These are phyloP conservation scores for Haplochromis vanheusdeni DNA, from an alignment of 2,113 vertebrate species.

Conservation along the genomic window DNA sequence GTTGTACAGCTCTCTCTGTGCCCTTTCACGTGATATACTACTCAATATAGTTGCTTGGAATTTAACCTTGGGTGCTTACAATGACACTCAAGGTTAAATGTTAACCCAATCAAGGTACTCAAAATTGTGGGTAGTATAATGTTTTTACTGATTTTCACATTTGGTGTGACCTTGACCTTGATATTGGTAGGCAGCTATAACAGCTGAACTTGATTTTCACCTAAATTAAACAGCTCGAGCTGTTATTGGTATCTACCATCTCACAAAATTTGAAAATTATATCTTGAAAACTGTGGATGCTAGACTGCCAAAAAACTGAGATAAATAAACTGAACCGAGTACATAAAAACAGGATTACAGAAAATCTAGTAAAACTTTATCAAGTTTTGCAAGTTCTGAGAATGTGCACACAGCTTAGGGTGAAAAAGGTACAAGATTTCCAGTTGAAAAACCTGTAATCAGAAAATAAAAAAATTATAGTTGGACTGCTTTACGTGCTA, in stretches of 20 bases:
- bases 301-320: background rate
- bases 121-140: background rate
- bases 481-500: background rate
- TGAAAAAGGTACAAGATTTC: background rate
- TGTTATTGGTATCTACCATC: background rate
- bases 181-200: background rate
- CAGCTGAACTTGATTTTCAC: background rate
- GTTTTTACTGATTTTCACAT: background rate
- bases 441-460: background rate
- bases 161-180: background rate
- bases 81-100: background rate
- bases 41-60: background rate
- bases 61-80: background rate
- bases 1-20: background rate
- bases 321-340: background rate
- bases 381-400: background rate
- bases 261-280: background rate
- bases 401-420: background rate
- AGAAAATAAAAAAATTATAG: background rate
- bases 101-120: background rate
- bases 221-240: background rate
- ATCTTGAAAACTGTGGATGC: background rate
- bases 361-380: background rate
- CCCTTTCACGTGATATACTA: background rate
- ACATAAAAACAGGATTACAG: background rate